Evolutionary conservation across 2,113 vertebrate genomes (phyloP), one percentile per base, ranked within the genome.

Genomic region (Pontoporia blainvillei): DNA sequence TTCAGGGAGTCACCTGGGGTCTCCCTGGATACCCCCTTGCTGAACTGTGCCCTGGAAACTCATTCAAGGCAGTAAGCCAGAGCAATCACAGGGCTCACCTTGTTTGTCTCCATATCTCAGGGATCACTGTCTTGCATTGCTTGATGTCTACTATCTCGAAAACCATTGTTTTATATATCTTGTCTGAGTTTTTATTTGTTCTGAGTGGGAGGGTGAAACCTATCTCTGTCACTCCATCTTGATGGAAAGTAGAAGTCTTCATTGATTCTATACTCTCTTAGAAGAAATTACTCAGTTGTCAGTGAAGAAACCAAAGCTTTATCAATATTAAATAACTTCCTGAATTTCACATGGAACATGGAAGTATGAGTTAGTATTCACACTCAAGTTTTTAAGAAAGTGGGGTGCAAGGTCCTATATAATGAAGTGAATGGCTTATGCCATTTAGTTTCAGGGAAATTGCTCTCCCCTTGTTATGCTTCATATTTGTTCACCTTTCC

Each of bases 51-150:
- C 41, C 75, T 69, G 54, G 39, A 94, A 83, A 54, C 36, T 59
- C 25, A 72, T 29, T 86, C 46, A 59, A 76, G 83, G 36, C 29
- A 72, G 21, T 49, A 59, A 54, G 4, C 13, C 71, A 25, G 46
- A 59, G 3, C 4, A 12, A 18, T n/a, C 2, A 5, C 4, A 72
- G 2, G 10, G 5, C 31, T 69, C 17, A 41, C 10, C 11, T 39
- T n/a, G 2, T n/a, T 46, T 72, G 46, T n/a, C 83, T 84, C 8
- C 52, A 3, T 75, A 54, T 93, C 49, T 76, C 23, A 9, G 1
- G 18, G 44, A 52, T 71, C 20, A 75, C 29, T 29, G 20, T 41
- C 10, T 6, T 91, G 39, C 14, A 49, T 61, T 88, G 14, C 34
- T 82, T 83, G 59, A 79, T 52, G 23, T 54, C 25, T 20, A 20